Evolutionary conservation across 2,888 invertebrate genomes (phyloP).

Genomic region (Tiliacea citrago): DNA sequence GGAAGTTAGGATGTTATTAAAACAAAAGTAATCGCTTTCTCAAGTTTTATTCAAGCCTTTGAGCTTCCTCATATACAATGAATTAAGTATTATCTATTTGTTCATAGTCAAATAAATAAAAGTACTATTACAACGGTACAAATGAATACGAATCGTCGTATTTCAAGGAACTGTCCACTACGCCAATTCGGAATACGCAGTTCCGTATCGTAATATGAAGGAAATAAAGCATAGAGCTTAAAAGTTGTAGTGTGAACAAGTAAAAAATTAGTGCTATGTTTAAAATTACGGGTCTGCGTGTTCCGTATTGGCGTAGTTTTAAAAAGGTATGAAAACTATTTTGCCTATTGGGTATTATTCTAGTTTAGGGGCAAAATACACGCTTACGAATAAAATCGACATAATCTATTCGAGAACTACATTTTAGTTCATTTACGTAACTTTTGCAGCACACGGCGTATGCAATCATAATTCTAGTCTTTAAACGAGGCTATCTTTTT

Average conservation of each 20-base stretch:
- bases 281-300: conserved; percentile 23
- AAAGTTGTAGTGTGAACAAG: conserved; percentile 13
- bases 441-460: conserved; percentile 15
- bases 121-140: conserved; percentile 44
- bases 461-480: conserved; percentile 14
- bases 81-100: conserved; percentile 63
- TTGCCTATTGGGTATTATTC: conserved; percentile 14
- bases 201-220: not conserved
- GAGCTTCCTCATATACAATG: conserved; percentile 63
- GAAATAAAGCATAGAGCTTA: conserved; percentile 19
- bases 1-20: not conserved
- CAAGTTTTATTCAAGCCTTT: conserved; percentile 66
- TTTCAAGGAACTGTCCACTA: conserved; percentile 48
- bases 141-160: conserved; percentile 36
- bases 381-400: conserved; percentile 35
- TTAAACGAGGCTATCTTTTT: conserved; percentile 31
- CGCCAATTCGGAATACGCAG: conserved; percentile 23
- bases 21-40: conserved; percentile 51
- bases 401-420: conserved; percentile 42
- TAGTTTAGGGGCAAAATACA: conserved; percentile 28
- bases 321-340: conserved; percentile 25
- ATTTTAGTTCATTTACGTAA: conserved; percentile 27
- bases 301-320: conserved; percentile 22
- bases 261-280: conserved; percentile 47
- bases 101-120: conserved; percentile 68